These are phyloP conservation scores for Dermatophagoides farinae DNA, from an alignment of 1,140 invertebrate genomes.

Conservation along the genomic window DNA sequence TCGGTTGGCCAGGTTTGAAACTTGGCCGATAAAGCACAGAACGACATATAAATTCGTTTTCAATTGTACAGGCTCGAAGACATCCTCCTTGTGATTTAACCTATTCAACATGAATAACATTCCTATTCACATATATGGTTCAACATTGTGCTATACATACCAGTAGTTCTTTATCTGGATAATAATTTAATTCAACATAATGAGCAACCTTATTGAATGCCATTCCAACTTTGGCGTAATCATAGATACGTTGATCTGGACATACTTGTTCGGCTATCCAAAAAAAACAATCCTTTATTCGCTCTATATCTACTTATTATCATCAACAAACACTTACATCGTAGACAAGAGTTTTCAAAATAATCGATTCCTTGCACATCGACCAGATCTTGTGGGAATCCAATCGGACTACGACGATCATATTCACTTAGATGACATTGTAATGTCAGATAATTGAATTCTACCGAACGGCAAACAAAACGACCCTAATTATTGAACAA, in stretches of 20 bases:
- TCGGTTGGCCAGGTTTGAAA: slow-evolving; percentile 27
- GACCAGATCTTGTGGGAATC: slow-evolving; percentile 40
- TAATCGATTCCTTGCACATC: slow-evolving; percentile 79
- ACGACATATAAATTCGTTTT: slow-evolving; percentile 75
- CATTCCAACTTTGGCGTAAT: slow-evolving; percentile 58
- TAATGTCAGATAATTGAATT: slow-evolving; percentile 78
- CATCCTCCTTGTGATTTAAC: slow-evolving; percentile 48
- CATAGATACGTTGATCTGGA: slow-evolving; percentile 50
- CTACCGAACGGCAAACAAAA: slow-evolving; percentile 70
- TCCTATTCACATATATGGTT: neutral
- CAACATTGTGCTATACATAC: slow-evolving; percentile 24
- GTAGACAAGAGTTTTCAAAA: slow-evolving; percentile 82
- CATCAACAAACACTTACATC: slow-evolving; percentile 16
- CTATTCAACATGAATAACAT: slow-evolving; percentile 14
- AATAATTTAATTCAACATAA: slow-evolving; percentile 72
- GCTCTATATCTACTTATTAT: neutral
- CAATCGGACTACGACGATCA: slow-evolving; percentile 52
- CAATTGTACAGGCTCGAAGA: slow-evolving; percentile 65
- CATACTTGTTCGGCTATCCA: slow-evolving; percentile 47
- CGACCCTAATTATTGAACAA: slow-evolving; percentile 38
- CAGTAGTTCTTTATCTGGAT: slow-evolving; percentile 75
- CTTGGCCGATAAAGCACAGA: slow-evolving; percentile 48
- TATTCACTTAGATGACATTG: slow-evolving; percentile 72
- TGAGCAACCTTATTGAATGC: slow-evolving; percentile 71
- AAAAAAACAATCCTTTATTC: neutral